A percentile compares a stretch with the other conserved stretches of the same genome.
Evolutionary conservation across 2,888 invertebrate species (phyloP).

Genomic region (Macrosiphum euphorbiae): DNA sequence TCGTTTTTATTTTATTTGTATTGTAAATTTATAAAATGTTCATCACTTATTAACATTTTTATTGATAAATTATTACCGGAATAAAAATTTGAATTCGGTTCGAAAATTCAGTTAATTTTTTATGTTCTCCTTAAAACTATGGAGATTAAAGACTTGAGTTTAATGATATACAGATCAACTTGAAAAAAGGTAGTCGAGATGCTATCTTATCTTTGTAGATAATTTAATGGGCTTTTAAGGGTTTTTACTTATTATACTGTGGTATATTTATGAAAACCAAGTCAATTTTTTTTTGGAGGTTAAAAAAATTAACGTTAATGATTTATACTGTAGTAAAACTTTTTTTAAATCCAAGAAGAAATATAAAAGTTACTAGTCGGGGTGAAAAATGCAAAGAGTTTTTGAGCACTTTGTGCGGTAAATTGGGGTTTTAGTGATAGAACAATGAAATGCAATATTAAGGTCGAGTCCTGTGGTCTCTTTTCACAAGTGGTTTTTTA

Average conservation of each 20-base stretch:
- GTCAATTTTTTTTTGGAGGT: neutral
- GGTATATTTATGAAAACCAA: neutral
- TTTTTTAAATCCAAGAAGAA: constrained; percentile 26
- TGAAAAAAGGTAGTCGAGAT: constrained; percentile 11
- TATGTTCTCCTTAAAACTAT: neutral
- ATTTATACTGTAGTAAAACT: neutral
- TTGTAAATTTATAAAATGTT: no score
- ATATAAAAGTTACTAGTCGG: constrained; percentile 7
- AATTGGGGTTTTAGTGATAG: constrained; percentile 49
- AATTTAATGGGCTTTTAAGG: neutral
- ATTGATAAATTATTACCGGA: neutral
- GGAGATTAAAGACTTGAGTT: neutral
- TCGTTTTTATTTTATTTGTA: neutral
- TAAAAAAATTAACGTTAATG: constrained; percentile 25
- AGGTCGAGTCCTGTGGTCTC: constrained; percentile 36
- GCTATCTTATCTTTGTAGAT: neutral
- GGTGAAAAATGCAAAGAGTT: constrained; percentile 50
- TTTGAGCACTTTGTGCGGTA: constrained; percentile 36
- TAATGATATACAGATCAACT: neutral
- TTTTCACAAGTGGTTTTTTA: constrained; percentile 57
- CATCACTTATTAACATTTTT: neutral
- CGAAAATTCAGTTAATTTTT: neutral
- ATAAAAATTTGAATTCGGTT: neutral
- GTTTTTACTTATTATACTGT: neutral
- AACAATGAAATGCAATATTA: constrained; percentile 60